Conservation (phyloP, 1,140 invertebrate genomes). For the Drosophila equinoxialis region DNA sequence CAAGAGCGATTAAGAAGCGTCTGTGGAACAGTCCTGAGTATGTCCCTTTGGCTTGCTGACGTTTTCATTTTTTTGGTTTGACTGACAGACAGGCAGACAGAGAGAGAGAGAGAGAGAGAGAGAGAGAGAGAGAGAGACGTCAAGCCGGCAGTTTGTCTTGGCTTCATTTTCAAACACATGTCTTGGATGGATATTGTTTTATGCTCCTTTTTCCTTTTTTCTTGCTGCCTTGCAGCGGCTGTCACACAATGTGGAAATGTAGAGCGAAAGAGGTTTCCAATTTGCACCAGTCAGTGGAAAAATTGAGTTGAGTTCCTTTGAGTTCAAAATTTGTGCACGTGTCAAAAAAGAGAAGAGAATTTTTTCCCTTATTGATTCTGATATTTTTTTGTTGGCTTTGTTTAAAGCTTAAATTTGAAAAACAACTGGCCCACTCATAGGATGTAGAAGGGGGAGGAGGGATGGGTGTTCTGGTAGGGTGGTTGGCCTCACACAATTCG, state of each 20-base stretch:
- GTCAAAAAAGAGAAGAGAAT: slow-evolving; percentile 25
- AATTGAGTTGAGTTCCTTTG: slow-evolving; percentile 33
- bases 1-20: too few species aligned
- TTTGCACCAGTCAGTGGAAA: slow-evolving; percentile 23
- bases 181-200: slow-evolving; percentile 6
- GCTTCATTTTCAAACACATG: slow-evolving; percentile 50
- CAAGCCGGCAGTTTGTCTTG: slow-evolving; percentile 59
- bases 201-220: neutral
- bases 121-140: slow-evolving; percentile 1
- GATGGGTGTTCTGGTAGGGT: neutral
- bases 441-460: too few species aligned
- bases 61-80: slow-evolving; percentile 17
- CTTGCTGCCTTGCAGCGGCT: slow-evolving; percentile 44
- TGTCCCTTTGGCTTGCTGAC: neutral
- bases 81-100: slow-evolving; percentile 23
- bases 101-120: too few species aligned
- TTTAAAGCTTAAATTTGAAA: slow-evolving; percentile 9
- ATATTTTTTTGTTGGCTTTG: neutral
- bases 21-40: neutral
- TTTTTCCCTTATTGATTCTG: slow-evolving; percentile 54
- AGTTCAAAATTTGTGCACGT: slow-evolving; percentile 16
- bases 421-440: slow-evolving; percentile 2
- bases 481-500: slow-evolving; percentile 30
- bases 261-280: slow-evolving; percentile 43
- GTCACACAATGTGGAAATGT: slow-evolving; percentile 46